phyloP scores from a whole-genome alignment of 2,888 invertebrate genomes.

The Phortica magna region DNA sequence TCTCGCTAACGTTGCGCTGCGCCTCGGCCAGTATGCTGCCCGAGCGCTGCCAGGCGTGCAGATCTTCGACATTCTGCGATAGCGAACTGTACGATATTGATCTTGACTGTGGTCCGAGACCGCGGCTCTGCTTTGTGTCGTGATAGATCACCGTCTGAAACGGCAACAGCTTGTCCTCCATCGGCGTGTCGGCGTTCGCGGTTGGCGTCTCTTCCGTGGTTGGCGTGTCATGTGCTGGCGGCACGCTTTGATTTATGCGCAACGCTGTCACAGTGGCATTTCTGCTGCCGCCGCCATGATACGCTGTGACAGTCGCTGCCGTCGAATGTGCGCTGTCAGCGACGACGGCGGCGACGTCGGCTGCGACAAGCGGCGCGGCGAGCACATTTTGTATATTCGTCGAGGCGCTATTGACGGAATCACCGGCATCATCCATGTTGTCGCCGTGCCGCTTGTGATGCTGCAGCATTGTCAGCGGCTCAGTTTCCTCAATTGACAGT shows the following conservation, averaged over 20 bases:
- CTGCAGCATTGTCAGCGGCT: slow-evolving; percentile 78
- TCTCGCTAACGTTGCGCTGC: slow-evolving; percentile 74
- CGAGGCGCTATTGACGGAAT: slow-evolving; percentile 74
- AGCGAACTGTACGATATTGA: slow-evolving; percentile 81
- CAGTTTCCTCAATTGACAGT: slow-evolving; percentile 81
- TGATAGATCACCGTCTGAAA: slow-evolving; percentile 80
- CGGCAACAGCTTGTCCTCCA: slow-evolving; percentile 76
- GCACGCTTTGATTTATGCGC: slow-evolving; percentile 47
- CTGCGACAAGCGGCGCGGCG: slow-evolving; percentile 78
- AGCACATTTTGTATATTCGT: slow-evolving; percentile 75
- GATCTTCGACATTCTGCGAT: slow-evolving; percentile 76
- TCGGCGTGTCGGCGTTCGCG: slow-evolving; percentile 39
- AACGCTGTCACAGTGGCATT: slow-evolving; percentile 39
- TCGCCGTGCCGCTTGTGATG: slow-evolving; percentile 44
- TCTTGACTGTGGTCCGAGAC: slow-evolving; percentile 76
- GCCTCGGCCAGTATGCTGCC: slow-evolving; percentile 72
- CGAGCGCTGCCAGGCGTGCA: slow-evolving; percentile 68
- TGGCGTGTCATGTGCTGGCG: slow-evolving; percentile 37
- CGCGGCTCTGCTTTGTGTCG: slow-evolving; percentile 74
- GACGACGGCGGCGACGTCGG: slow-evolving; percentile 74
- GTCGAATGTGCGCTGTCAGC: slow-evolving; percentile 69
- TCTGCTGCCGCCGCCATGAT: slow-evolving; percentile 39
- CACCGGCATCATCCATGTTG: slow-evolving; percentile 59
- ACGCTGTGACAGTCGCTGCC: slow-evolving; percentile 38
- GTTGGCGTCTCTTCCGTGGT: not conserved